A percentile compares a stretch with the other conserved stretches of the same genome.
Conservation (phyloP, 53 echinoderm and acorn worm species). For the Henricia sp. region DNA sequence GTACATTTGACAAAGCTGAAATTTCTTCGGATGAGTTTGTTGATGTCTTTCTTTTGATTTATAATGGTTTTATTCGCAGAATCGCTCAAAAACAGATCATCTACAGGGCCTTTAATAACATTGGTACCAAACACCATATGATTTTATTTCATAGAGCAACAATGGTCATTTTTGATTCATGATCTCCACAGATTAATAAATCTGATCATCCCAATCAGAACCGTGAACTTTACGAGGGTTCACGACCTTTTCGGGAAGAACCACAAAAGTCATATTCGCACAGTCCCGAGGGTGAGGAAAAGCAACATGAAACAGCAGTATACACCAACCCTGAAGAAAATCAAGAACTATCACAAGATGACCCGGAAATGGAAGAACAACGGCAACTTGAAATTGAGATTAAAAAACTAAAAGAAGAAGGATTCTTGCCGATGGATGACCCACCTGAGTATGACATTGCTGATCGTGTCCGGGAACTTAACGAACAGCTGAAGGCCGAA, state of each 20-base stretch:
- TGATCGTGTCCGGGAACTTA: constrained; percentile 73
- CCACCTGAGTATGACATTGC: constrained; percentile 76
- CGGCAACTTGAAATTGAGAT: constrained; percentile 37
- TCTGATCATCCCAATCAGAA: background rate
- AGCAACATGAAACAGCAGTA: constrained; percentile 8
- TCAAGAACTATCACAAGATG: constrained; percentile 39
- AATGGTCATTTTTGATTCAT: background rate
- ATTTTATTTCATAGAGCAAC: no score
- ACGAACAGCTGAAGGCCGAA: constrained; percentile 85
- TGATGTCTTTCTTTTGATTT: no score
- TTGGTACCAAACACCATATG: no score
- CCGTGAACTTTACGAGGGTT: constrained; percentile 19
- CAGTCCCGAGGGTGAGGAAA: background rate
- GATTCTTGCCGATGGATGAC: constrained; percentile 68
- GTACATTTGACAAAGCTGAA: no score
- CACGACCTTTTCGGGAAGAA: constrained; percentile 26
- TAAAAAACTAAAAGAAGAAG: constrained; percentile 73
- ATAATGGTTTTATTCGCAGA: no score
- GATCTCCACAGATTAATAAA: background rate
- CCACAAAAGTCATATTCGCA: background rate
- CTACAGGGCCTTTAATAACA: no score
- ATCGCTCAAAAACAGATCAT: no score
- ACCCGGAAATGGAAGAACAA: constrained; percentile 47
- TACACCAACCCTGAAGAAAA: constrained; percentile 12
- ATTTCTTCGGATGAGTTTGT: no score